Conservation (phyloP, 2,888 invertebrate species). For the Therioaphis trifolii region DNA sequence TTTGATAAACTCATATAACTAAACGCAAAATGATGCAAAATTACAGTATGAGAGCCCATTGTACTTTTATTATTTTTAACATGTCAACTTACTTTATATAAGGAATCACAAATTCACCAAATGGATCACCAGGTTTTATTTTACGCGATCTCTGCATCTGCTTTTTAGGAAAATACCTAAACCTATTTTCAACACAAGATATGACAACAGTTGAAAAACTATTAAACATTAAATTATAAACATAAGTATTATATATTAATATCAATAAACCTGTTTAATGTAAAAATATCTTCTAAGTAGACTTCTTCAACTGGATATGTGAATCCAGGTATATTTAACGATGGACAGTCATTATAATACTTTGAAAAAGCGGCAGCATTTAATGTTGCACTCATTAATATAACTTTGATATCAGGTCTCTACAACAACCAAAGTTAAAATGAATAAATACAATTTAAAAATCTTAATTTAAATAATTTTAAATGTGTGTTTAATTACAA, state of each 20-base stretch:
- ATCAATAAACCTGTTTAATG: constrained; percentile 25
- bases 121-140: constrained; percentile 54
- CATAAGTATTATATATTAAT: too few relatives aligned
- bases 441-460: constrained; percentile 10
- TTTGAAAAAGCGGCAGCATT: constrained; percentile 84
- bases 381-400: constrained; percentile 95
- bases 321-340: constrained; percentile 84
- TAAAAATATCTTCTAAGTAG: constrained; percentile 81
- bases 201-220: not conserved
- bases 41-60: too few relatives aligned
- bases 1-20: too few relatives aligned
- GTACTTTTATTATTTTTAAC: too few relatives aligned
- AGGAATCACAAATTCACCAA: constrained; percentile 46
- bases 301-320: constrained; percentile 85
- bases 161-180: constrained; percentile 60
- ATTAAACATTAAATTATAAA: not conserved
- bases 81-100: constrained; percentile 63
- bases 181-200: constrained; percentile 1
- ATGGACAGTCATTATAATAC: constrained; percentile 81
- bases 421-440: constrained; percentile 66
- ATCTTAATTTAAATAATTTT: not conserved
- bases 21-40: too few relatives aligned
- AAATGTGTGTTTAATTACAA: constrained; percentile 67
- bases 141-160: constrained; percentile 21
- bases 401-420: constrained; percentile 80